A percentile compares a stretch with the other conserved stretches of the same genome.
Evolutionary conservation across 2,888 invertebrate genomes (phyloP).

Genomic region (Sphaerophoria rueppellii): DNA sequence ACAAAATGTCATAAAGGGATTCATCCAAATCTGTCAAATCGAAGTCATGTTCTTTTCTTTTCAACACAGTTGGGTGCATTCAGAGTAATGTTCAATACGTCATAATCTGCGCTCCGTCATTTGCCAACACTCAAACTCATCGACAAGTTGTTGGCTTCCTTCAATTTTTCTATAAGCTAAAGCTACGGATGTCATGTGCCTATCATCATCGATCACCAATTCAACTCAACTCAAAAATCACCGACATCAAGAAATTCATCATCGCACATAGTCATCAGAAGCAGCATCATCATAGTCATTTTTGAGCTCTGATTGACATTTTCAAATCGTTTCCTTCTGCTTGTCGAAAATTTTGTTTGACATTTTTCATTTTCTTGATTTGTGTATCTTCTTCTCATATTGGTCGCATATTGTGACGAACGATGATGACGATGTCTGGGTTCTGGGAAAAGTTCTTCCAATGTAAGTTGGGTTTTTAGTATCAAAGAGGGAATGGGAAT

Average conservation of each 20-base stretch:
- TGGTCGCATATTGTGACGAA: slow-evolving; percentile 45
- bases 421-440: slow-evolving; percentile 53
- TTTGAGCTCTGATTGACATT: slow-evolving; percentile 69
- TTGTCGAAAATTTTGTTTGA: slow-evolving; percentile 47
- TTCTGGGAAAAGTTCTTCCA: slow-evolving; percentile 48
- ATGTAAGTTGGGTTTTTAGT: slow-evolving; percentile 30
- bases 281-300: slow-evolving; percentile 50
- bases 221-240: neutral
- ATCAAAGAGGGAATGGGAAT: neutral
- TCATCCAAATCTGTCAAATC: slow-evolving; percentile 23
- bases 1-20: slow-evolving; percentile 10
- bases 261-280: slow-evolving; percentile 6
- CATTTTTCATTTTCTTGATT: slow-evolving; percentile 15
- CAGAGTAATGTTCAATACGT: slow-evolving; percentile 15
- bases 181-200: slow-evolving; percentile 53
- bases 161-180: neutral
- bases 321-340: slow-evolving; percentile 68
- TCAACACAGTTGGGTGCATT: slow-evolving; percentile 29
- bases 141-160: slow-evolving; percentile 58
- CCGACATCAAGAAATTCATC: slow-evolving; percentile 46
- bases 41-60: slow-evolving; percentile 1
- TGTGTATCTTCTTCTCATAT: slow-evolving; percentile 24
- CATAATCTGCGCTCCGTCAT: slow-evolving; percentile 37
- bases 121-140: slow-evolving; percentile 43
- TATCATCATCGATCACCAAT: slow-evolving; percentile 18